Conservation (phyloP, 37 sponge, comb jelly and placozoan genomes). For the Aplysina aerophoba region DNA sequence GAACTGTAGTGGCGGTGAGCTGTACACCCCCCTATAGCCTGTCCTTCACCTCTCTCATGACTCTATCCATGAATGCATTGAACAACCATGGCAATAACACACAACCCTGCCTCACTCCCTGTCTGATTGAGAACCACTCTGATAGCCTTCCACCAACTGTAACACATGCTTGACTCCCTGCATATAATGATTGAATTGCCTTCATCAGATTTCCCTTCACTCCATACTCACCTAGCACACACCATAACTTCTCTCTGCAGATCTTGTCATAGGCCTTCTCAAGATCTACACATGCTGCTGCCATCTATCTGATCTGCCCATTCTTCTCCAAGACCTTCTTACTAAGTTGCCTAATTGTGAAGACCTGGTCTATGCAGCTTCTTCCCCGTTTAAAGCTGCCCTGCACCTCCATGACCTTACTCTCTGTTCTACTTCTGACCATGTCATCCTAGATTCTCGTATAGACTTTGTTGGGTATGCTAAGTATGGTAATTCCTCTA, state of each 20-base stretch:
- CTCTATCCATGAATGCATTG: not conserved
- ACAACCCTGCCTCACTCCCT: not conserved
- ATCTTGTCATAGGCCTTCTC: conserved; percentile 10
- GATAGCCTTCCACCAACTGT: not conserved
- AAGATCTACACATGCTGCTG: not conserved
- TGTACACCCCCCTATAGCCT: not conserved
- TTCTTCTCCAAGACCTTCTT: not conserved
- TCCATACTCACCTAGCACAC: not conserved
- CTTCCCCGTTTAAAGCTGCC: not conserved
- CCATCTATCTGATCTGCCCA: not conserved
- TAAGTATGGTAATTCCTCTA: not conserved
- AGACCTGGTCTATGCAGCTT: not conserved
- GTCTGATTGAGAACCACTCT: not conserved
- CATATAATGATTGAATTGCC: not conserved
- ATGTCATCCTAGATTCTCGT: not conserved
- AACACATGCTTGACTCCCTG: conserved; percentile 4
- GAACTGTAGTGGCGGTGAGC: not conserved
- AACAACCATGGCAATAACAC: not conserved
- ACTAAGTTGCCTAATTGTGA: not conserved
- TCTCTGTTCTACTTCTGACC: not conserved
- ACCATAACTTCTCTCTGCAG: not conserved
- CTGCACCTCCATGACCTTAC: not conserved
- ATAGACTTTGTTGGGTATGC: not conserved
- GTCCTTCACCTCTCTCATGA: not conserved
- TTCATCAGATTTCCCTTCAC: not conserved